Evolutionary conservation across 2,113 vertebrate genomes (phyloP).

Genomic region (Ascaphus truei): DNA sequence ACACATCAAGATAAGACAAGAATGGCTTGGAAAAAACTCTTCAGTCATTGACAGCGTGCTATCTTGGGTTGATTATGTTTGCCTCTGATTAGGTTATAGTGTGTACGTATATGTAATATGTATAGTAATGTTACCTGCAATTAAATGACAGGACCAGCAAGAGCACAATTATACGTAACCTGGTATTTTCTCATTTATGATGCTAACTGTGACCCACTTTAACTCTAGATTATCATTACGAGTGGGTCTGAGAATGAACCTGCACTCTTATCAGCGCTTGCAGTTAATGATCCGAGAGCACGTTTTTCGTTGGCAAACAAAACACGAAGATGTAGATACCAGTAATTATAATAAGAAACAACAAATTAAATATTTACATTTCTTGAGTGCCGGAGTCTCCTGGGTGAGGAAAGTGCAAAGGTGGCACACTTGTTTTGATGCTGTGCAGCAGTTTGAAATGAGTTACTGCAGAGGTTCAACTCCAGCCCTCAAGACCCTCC

Average conservation of each 20-base stretch:
- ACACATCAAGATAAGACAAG: too few species aligned
- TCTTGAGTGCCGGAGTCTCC: too few species aligned
- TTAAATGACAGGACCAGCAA: background rate
- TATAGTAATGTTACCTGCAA: background rate
- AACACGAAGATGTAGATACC: background rate
- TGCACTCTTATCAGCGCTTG: background rate
- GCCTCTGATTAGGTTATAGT: background rate
- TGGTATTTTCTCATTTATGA: background rate
- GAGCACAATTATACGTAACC: background rate
- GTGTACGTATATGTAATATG: too few species aligned
- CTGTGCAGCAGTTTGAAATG: too few species aligned
- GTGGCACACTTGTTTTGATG: too few species aligned
- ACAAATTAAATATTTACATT: background rate
- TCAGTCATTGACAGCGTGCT: background rate
- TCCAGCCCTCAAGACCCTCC: too few species aligned
- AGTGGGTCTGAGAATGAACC: background rate
- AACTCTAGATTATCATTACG: background rate
- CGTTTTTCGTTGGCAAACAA: background rate
- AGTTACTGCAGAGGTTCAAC: too few species aligned
- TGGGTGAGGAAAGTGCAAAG: too few species aligned
- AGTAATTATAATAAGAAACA: background rate
- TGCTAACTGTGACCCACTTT: background rate
- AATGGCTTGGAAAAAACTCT: too few species aligned
- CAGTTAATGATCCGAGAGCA: background rate
- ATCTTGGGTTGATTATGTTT: background rate